Evolutionary conservation across 1,140 invertebrate genomes (phyloP).

Genomic region (Bombus confusus): DNA sequence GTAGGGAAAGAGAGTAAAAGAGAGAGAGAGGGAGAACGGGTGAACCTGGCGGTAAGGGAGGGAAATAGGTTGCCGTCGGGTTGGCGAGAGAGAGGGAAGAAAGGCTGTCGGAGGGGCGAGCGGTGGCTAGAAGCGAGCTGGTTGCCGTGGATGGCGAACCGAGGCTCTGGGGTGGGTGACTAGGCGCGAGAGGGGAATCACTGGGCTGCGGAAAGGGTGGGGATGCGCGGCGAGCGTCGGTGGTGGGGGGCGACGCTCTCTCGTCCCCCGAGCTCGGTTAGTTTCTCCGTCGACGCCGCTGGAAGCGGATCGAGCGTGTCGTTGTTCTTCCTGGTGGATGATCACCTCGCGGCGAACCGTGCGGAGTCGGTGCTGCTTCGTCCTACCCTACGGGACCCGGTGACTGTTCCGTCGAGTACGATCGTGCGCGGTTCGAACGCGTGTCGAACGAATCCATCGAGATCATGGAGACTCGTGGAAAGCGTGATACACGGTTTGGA

Average conservation of each 20-base stretch:
- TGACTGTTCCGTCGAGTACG: constrained; percentile 16
- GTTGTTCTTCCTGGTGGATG: constrained; percentile 57
- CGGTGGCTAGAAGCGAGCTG: constrained; percentile 44
- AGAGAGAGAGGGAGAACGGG: constrained; percentile 11
- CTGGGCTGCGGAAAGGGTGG: constrained; percentile 52
- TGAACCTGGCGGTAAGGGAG: neutral
- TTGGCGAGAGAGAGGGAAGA: constrained; percentile 28
- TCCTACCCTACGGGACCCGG: neutral
- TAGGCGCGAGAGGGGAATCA: constrained; percentile 53
- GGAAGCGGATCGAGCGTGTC: constrained; percentile 70
- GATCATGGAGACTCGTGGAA: constrained; percentile 48
- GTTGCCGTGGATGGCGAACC: constrained; percentile 35
- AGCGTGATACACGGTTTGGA: constrained; percentile 33
- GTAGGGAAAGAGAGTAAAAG: neutral
- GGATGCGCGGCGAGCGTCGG: constrained; percentile 29
- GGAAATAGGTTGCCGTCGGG: constrained; percentile 13
- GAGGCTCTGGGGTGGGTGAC: constrained; percentile 47
- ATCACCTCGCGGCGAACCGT: constrained; percentile 55
- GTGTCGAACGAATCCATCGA: neutral
- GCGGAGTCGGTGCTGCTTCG: neutral
- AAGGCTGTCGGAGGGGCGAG: constrained; percentile 1
- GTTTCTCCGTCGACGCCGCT: constrained; percentile 78
- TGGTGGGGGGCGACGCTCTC: constrained; percentile 77
- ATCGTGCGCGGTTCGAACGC: neutral
- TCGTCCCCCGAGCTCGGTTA: constrained; percentile 73